These are phyloP conservation scores for Lissonota sp. DNA, from an alignment of 2,888 invertebrate species.

Conservation along the genomic window DNA sequence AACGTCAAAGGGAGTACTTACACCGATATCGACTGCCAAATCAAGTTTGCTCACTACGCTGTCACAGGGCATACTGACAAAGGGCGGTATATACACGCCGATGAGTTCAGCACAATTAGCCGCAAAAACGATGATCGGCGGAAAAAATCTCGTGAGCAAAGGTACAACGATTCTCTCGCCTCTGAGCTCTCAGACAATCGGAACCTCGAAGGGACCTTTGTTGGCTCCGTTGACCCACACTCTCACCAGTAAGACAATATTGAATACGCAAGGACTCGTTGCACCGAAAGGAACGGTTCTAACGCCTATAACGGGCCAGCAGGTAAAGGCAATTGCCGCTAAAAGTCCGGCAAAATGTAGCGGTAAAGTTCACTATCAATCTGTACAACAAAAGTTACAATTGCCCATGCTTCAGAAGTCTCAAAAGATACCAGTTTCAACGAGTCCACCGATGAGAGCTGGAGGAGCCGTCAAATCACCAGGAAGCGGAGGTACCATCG, in stretches of 20 bases:
- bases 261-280: constrained; percentile 73
- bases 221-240: constrained; percentile 75
- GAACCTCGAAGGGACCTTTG: constrained; percentile 74
- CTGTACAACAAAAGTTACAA: constrained; percentile 75
- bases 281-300: constrained; percentile 77
- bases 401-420: constrained; percentile 81
- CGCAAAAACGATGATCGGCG: constrained; percentile 75
- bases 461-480: constrained; percentile 81
- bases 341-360: constrained; percentile 73
- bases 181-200: constrained; percentile 68
- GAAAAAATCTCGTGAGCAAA: constrained; percentile 76
- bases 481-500: constrained; percentile 76
- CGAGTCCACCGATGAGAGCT: constrained; percentile 75
- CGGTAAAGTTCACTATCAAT: constrained; percentile 77
- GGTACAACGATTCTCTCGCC: constrained; percentile 73
- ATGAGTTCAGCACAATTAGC: constrained; percentile 73
- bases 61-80: constrained; percentile 75
- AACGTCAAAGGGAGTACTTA: constrained; percentile 80
- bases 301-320: constrained; percentile 82
- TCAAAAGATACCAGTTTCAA: constrained; percentile 76
- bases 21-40: constrained; percentile 82
- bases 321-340: constrained; percentile 81
- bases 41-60: constrained; percentile 72
- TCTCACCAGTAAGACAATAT: constrained; percentile 73
- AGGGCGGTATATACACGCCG: constrained; percentile 76